Evolutionary conservation across 2,888 invertebrate genomes (phyloP).

Genomic region (Trichogramma dendrolimi): DNA sequence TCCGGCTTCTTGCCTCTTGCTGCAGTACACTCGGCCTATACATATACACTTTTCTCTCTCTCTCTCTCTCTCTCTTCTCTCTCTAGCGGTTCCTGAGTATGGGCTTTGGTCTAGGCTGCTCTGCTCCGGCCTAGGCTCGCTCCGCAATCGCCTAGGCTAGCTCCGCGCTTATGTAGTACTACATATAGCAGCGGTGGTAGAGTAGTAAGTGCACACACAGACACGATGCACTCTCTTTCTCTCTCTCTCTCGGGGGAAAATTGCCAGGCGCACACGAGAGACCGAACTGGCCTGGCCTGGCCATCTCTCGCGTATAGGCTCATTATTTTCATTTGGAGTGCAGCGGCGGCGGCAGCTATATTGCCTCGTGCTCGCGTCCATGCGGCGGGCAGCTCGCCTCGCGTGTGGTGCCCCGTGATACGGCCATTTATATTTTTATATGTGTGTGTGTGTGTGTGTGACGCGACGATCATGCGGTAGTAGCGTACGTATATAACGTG

Average conservation of each 20-base stretch:
- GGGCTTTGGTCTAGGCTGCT: conserved; percentile 4
- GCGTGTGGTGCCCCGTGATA: too few species aligned
- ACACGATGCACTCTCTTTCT: not conserved
- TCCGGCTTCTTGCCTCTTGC: conserved; percentile 14
- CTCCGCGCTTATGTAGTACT: too few species aligned
- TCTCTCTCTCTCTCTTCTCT: conserved; percentile 2
- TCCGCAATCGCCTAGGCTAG: too few species aligned
- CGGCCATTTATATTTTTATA: too few species aligned
- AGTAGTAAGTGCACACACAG: too few species aligned
- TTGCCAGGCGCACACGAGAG: not conserved
- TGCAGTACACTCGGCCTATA: not conserved
- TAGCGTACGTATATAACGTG: too few species aligned
- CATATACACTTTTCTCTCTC: not conserved
- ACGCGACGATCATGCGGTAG: too few species aligned
- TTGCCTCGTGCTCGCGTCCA: not conserved
- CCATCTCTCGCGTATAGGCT: conserved; percentile 16
- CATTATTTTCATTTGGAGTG: conserved; percentile 28
- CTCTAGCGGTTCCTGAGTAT: conserved; percentile 18
- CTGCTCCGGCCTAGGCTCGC: too few species aligned
- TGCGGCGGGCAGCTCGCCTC: too few species aligned
- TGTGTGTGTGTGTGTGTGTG: too few species aligned
- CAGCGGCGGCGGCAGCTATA: not conserved
- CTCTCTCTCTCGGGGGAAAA: not conserved
- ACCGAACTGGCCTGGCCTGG: conserved; percentile 2
- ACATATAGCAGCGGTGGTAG: too few species aligned